A percentile compares a stretch with the other conserved stretches of the same genome.
phyloP scores from a whole-genome alignment of 2,113 vertebrate genomes.

The Pedetes capensis region DNA sequence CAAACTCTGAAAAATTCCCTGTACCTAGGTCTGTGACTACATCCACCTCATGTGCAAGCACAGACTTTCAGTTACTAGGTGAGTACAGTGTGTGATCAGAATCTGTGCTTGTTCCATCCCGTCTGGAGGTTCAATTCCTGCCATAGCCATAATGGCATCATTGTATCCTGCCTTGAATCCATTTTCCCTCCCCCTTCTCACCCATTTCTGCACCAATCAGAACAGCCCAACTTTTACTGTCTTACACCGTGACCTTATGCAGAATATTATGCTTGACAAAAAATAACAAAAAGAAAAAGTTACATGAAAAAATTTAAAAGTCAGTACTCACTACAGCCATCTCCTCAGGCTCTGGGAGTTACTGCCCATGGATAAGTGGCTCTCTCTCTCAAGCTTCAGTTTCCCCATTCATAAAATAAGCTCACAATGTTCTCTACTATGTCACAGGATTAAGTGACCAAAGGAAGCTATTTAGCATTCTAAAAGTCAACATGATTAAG shows the following conservation, averaged over 20 bases:
- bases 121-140: background rate
- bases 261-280: background rate
- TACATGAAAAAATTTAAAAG: background rate
- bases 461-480: background rate
- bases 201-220: background rate
- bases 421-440: background rate
- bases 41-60: background rate
- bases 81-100: background rate
- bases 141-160: too few relatives aligned
- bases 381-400: background rate
- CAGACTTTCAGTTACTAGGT: background rate
- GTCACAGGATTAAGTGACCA: background rate
- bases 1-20: background rate
- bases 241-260: background rate
- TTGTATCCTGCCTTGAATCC: too few relatives aligned
- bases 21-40: background rate
- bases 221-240: background rate
- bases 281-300: background rate
- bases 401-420: background rate
- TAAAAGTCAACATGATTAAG: background rate
- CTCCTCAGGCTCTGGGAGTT: background rate
- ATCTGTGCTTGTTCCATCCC: background rate
- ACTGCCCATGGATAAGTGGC: too few relatives aligned
- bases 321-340: background rate
- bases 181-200: fast-evolving